Percentiles rank a stretch among this genome's conserved stretches.
phyloP scores from a whole-genome alignment of 2,888 invertebrate genomes.

The Artemia sp. region DNA sequence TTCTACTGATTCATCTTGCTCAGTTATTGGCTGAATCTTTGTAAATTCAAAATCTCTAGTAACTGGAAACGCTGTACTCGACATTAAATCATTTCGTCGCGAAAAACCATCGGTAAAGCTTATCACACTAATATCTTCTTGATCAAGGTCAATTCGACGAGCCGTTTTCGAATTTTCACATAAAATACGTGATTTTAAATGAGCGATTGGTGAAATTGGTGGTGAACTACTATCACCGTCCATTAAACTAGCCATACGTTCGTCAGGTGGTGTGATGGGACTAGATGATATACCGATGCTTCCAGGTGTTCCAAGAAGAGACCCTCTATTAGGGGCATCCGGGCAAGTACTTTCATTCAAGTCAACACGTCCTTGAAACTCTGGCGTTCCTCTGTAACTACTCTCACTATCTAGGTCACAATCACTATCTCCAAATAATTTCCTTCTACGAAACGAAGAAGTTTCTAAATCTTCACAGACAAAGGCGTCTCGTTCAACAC shows the following conservation, averaged over 20 bases:
- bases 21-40: constrained; percentile 13
- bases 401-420: background rate
- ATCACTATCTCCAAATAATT: background rate
- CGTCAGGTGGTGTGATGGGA: background rate
- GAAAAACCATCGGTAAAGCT: background rate
- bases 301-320: background rate
- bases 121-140: constrained; percentile 3
- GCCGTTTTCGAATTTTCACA: constrained; percentile 13
- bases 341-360: background rate
- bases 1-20: constrained; percentile 2
- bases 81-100: background rate
- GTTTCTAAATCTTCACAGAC: background rate
- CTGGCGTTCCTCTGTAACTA: background rate
- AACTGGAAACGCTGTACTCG: constrained; percentile 1
- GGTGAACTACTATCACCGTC: background rate
- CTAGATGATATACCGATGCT: constrained; percentile 5
- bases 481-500: constrained; percentile 8
- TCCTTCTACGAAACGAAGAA: constrained; percentile 1
- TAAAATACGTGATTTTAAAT: background rate
- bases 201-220: background rate
- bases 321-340: background rate
- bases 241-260: constrained; percentile 5
- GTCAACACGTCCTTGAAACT: background rate
- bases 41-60: constrained; percentile 6
- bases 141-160: constrained; percentile 4